Percentiles rank a stretch among this genome's conserved stretches.
Conservation (phyloP, 2,888 invertebrate species). For the Drosophila antonietae region DNA sequence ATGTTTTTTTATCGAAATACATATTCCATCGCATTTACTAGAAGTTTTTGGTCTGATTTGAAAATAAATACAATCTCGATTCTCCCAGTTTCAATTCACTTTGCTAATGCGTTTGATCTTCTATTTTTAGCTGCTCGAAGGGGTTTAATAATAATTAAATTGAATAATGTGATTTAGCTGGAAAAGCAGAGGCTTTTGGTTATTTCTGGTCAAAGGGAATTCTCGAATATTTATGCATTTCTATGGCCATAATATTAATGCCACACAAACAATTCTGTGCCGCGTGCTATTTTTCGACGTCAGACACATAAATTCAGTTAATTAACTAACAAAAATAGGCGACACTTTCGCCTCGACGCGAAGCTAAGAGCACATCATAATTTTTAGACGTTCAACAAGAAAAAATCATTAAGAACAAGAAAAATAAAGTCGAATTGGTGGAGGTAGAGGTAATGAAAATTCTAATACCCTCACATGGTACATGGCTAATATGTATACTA, state of each 20-base stretch:
- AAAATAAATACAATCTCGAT: neutral
- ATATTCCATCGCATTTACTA: too few relatives aligned
- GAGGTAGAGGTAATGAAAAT: neutral
- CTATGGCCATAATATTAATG: constrained; percentile 55
- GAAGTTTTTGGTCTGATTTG: neutral
- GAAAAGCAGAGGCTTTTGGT: constrained; percentile 23
- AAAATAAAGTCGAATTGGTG: neutral
- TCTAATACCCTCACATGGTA: constrained; percentile 10
- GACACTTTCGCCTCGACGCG: constrained; percentile 58
- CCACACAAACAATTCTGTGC: constrained; percentile 55
- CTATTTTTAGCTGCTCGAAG: constrained; percentile 22
- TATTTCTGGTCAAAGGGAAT: constrained; percentile 35
- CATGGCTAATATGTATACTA: neutral
- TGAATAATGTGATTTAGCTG: constrained; percentile 37
- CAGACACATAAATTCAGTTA: constrained; percentile 80
- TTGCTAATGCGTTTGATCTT: constrained; percentile 18
- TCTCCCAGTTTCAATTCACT: neutral
- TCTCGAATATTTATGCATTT: constrained; percentile 63
- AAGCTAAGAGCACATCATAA: constrained; percentile 64
- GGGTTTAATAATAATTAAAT: constrained; percentile 45
- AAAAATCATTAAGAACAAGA: neutral
- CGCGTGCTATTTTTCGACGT: constrained; percentile 78
- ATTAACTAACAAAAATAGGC: constrained; percentile 78
- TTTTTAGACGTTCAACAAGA: constrained; percentile 39
- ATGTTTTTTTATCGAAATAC: too few relatives aligned